Evolutionary conservation across 2,113 vertebrate genomes (phyloP).

Genomic region (Varanus salvator): DNA sequence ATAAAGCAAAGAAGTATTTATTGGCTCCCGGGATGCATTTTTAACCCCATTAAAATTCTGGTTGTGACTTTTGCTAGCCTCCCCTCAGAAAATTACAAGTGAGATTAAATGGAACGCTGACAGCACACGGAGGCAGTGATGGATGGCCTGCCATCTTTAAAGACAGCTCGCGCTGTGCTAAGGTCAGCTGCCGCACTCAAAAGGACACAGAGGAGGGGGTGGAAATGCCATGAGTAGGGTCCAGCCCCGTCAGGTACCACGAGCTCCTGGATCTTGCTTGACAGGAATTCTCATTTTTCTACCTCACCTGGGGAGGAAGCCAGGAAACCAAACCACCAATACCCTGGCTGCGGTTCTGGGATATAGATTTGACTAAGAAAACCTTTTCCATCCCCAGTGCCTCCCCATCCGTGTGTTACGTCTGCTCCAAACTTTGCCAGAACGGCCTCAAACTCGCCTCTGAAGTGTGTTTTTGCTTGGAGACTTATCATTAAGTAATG

Average conservation of each 20-base stretch:
- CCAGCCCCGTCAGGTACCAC: slow-evolving; percentile 22
- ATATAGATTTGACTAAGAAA: slow-evolving; percentile 18
- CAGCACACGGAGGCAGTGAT: slow-evolving; percentile 72
- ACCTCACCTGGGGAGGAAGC: background rate
- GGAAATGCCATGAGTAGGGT: slow-evolving; percentile 20
- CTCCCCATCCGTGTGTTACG: background rate
- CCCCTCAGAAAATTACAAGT: slow-evolving; percentile 78
- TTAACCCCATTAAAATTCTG: slow-evolving; percentile 78
- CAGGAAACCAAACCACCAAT: slow-evolving; percentile 24
- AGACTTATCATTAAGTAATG: background rate
- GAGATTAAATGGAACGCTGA: slow-evolving; percentile 76
- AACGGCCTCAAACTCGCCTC: background rate
- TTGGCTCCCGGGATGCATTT: slow-evolving; percentile 36
- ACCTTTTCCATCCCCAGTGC: background rate
- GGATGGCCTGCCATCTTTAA: slow-evolving; percentile 78
- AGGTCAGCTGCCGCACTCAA: slow-evolving; percentile 68
- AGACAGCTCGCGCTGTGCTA: slow-evolving; percentile 64
- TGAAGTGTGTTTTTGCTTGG: slow-evolving; percentile 19
- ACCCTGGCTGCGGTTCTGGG: slow-evolving; percentile 5
- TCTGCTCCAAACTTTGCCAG: slow-evolving; percentile 40
- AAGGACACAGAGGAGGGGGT: slow-evolving; percentile 53
- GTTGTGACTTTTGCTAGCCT: slow-evolving; percentile 78
- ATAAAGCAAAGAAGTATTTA: slow-evolving; percentile 53
- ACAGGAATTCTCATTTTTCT: slow-evolving; percentile 5
- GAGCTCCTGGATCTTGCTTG: slow-evolving; percentile 10